These are phyloP conservation scores for Acronicta psi DNA, from an alignment of 2,888 invertebrate genomes.

Conservation along the genomic window DNA sequence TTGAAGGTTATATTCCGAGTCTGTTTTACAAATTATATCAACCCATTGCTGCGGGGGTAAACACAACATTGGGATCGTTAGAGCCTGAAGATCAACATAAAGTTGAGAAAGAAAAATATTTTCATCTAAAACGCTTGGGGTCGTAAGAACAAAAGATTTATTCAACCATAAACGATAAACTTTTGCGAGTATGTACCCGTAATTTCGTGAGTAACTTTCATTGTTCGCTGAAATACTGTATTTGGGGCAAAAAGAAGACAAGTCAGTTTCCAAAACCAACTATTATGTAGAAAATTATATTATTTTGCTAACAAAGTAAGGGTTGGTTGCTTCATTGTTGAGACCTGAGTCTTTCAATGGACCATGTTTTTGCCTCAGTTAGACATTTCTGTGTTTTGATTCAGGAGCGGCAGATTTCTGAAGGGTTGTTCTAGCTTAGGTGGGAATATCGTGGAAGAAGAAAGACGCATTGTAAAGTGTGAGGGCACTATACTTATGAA, in stretches of 20 bases:
- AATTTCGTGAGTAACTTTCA: conserved; percentile 35
- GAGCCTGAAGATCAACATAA: conserved; percentile 32
- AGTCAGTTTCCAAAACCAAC: conserved; percentile 4
- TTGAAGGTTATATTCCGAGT: conserved; percentile 6
- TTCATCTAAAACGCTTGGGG: conserved; percentile 18
- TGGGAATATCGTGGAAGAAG: too few relatives aligned
- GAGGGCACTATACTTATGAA: too few relatives aligned
- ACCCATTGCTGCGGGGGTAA: conserved; percentile 26
- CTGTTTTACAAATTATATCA: conserved; percentile 30
- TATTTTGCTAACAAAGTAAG: conserved; percentile 20
- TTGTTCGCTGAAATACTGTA: conserved; percentile 17
- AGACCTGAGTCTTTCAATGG: conserved; percentile 14
- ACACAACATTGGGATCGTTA: conserved; percentile 25
- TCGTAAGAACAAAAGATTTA: conserved; percentile 47
- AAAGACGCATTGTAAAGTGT: too few relatives aligned
- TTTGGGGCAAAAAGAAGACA: conserved; percentile 19
- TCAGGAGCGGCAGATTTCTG: too few relatives aligned
- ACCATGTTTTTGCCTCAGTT: conserved; percentile 19
- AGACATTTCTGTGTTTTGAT: conserved; percentile 3
- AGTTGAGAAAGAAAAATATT: conserved; percentile 30
- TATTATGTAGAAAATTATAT: conserved; percentile 19
- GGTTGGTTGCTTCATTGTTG: conserved; percentile 22
- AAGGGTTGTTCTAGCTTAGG: too few relatives aligned
- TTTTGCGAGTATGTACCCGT: conserved; percentile 36
- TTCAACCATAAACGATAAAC: conserved; percentile 45